These are phyloP conservation scores for Enteromius anoplus DNA, from an alignment of 2,797 vertebrate genomes.

Conservation along the genomic window DNA sequence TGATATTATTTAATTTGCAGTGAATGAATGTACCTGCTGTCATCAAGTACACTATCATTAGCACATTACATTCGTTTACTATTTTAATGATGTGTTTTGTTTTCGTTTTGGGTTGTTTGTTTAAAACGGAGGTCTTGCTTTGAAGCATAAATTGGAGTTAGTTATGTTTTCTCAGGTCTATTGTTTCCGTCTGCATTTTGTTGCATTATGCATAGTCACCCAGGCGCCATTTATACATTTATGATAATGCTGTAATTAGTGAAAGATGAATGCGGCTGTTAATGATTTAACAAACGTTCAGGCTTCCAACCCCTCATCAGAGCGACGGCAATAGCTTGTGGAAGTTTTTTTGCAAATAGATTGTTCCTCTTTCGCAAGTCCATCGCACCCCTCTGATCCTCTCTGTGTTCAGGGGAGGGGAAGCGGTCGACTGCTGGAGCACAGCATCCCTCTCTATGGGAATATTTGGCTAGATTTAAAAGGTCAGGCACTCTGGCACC, in stretches of 20 bases:
- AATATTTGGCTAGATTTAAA: conserved; percentile 47
- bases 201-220: conserved; percentile 17
- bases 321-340: background rate
- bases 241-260: conserved; percentile 28
- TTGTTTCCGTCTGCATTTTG: background rate
- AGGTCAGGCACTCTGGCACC: conserved; percentile 49
- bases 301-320: background rate
- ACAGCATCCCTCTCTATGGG: conserved; percentile 7
- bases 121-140: conserved; percentile 8
- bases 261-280: conserved; percentile 10
- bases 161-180: conserved; percentile 12
- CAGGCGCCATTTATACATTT: conserved; percentile 23
- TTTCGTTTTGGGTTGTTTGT: background rate
- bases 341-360: background rate
- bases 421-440: background rate
- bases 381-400: background rate
- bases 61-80: background rate
- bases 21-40: background rate
- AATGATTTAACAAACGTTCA: conserved; percentile 14
- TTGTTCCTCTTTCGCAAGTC: background rate
- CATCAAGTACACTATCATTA: background rate
- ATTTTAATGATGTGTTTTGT: background rate
- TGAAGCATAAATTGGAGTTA: conserved; percentile 12
- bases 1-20: background rate
- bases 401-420: background rate